A percentile compares a stretch with the other conserved stretches of the same genome.
phyloP scores from a whole-genome alignment of 2,888 invertebrate genomes.

The Cephus spinipes region DNA sequence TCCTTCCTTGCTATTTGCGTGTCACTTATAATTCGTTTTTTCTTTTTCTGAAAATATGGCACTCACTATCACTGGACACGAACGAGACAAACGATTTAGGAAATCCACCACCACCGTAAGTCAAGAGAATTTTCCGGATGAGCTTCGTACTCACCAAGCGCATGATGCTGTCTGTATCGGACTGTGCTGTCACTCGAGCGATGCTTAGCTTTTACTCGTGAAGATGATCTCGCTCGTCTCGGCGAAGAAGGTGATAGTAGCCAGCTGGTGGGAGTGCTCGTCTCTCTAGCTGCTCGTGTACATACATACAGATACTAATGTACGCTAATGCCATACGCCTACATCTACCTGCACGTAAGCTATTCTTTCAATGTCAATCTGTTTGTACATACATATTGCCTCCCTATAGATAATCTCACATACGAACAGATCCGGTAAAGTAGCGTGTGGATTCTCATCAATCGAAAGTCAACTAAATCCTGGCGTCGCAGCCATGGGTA shows the following conservation, averaged over 20 bases:
- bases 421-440: no score
- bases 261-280: background rate
- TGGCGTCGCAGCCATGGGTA: no score
- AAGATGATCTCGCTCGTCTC: conserved; percentile 42
- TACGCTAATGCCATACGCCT: no score
- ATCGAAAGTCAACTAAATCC: no score
- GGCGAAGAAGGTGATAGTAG: conserved; percentile 10
- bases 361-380: no score
- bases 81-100: conserved; percentile 7
- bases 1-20: no score
- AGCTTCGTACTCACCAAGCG: conserved; percentile 63
- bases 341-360: no score
- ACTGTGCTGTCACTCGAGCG: conserved; percentile 53
- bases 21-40: no score
- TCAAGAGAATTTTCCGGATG: conserved; percentile 24
- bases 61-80: conserved; percentile 42
- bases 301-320: no score
- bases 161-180: conserved; percentile 65
- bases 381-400: no score
- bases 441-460: no score
- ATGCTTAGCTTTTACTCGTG: conserved; percentile 56
- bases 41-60: background rate
- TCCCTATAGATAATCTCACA: no score
- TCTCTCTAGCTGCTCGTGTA: background rate
- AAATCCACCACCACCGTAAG: conserved; percentile 9